These are phyloP conservation scores for Hycleus cichorii DNA, from an alignment of 1,140 invertebrate genomes.

Conservation along the genomic window DNA sequence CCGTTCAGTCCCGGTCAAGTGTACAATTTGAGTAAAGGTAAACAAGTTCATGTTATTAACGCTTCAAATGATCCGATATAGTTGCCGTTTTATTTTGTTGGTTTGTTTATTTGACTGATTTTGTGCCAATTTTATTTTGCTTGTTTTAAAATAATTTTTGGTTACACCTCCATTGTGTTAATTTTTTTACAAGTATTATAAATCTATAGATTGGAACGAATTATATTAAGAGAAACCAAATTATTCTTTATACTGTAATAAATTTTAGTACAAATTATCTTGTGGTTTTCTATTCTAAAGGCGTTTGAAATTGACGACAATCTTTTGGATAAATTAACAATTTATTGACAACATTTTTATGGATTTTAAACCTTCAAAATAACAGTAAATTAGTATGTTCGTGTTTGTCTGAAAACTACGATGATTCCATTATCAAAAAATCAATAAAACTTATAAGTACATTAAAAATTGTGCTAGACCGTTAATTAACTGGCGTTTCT, in stretches of 20 bases:
- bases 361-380: no score
- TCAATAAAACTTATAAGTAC: constrained; percentile 12
- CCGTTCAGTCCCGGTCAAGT: constrained; percentile 82
- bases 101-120: constrained; percentile 16
- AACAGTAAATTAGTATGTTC: no score
- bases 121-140: constrained; percentile 15
- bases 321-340: constrained; percentile 3
- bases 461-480: constrained; percentile 15
- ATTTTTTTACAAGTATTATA: neutral
- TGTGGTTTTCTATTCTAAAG: no score
- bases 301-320: no score
- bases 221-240: no score
- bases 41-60: constrained; percentile 75
- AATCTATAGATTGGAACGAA: no score
- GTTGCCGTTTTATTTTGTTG: neutral
- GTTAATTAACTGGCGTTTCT: constrained; percentile 3
- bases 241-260: no score
- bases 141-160: neutral
- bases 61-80: constrained; percentile 20
- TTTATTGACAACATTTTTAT: constrained; percentile 7
- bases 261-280: no score
- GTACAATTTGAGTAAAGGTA: constrained; percentile 80
- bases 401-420: no score
- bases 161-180: neutral
- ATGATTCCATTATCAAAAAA: neutral